Evolutionary conservation across 2,113 vertebrate species (phyloP).

Genomic region (Lasiurus cinereus): DNA sequence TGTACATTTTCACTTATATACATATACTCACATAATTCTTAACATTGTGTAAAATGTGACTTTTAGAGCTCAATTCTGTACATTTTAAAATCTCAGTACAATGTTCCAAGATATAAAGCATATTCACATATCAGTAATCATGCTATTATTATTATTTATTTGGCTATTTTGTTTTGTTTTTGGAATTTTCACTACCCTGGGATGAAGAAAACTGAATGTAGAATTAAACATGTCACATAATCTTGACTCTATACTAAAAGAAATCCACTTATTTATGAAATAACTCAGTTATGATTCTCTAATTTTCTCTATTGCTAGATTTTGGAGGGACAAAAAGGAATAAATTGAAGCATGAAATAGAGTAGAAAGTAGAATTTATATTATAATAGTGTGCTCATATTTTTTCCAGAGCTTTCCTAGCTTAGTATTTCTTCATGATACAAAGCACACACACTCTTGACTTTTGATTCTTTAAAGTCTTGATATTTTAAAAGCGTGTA

Average conservation of each 20-base stretch:
- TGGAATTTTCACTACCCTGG: not conserved
- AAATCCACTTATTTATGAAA: constrained; percentile 53
- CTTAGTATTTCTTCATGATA: not conserved
- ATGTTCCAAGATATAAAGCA: not conserved
- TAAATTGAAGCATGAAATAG: constrained; percentile 45
- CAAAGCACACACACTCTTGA: not conserved
- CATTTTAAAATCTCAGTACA: not conserved
- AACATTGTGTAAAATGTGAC: not conserved
- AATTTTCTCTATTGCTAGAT: constrained; percentile 2
- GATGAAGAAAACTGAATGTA: constrained; percentile 14
- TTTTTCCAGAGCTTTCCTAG: constrained; percentile 44
- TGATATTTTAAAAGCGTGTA: not conserved
- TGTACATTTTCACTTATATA: not conserved
- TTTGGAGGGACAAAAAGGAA: constrained; percentile 47
- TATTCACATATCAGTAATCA: not conserved
- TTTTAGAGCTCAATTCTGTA: not conserved
- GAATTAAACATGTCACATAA: constrained; percentile 24
- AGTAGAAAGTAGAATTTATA: constrained; percentile 37
- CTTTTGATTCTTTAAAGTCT: constrained; percentile 57
- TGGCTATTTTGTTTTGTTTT: not conserved
- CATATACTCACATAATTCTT: not conserved
- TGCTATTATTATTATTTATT: not conserved
- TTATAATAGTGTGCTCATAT: not conserved
- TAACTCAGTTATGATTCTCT: not conserved
- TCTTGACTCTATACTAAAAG: constrained; percentile 25